Evolutionary conservation across 1,140 invertebrate genomes (phyloP).

Genomic region (Brachystomella parvula): DNA sequence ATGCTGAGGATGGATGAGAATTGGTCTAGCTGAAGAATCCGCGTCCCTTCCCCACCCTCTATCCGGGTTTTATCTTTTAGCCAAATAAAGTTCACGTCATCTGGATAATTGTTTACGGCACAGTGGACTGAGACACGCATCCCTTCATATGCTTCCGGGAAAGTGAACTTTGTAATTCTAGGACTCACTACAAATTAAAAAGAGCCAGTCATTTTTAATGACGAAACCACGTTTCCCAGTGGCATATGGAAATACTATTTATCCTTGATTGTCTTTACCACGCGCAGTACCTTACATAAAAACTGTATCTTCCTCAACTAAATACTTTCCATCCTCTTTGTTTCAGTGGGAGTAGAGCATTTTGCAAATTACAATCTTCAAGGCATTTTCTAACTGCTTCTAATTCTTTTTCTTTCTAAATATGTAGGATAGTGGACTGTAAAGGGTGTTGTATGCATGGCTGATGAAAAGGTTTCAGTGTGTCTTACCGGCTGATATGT

Average conservation of each 20-base stretch:
- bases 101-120: conserved; percentile 10
- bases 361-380: too few relatives aligned
- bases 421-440: too few relatives aligned
- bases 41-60: background rate
- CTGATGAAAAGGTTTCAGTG: too few relatives aligned
- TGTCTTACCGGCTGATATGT: too few relatives aligned
- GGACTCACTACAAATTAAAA: too few relatives aligned
- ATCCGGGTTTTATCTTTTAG: conserved; percentile 49
- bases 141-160: background rate
- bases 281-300: background rate
- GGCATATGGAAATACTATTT: background rate
- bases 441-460: too few relatives aligned
- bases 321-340: background rate
- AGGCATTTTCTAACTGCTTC: too few relatives aligned
- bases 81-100: conserved; percentile 51
- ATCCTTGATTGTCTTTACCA: background rate
- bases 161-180: conserved; percentile 5
- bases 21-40: conserved; percentile 42
- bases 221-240: too few relatives aligned
- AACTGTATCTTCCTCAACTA: background rate
- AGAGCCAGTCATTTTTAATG: too few relatives aligned
- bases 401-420: too few relatives aligned
- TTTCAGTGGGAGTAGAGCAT: background rate
- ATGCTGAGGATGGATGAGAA: conserved; percentile 52
- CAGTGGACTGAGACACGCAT: conserved; percentile 14